Conservation (phyloP, 2,888 invertebrate species). For the Pristionchus maxplancki region DNA sequence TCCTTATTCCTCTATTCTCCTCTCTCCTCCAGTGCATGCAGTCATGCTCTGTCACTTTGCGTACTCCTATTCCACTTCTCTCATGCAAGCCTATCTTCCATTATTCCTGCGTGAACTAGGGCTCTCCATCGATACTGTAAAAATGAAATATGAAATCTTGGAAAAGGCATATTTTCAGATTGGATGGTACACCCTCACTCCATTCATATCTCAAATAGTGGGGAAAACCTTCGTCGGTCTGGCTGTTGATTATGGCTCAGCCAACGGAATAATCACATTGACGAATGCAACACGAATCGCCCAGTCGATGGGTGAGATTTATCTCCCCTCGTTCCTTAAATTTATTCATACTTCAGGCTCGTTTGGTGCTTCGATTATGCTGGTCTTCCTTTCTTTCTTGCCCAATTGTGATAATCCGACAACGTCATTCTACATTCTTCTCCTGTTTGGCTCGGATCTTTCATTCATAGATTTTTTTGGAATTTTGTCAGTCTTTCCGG, state of each 20-base stretch:
- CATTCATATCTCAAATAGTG: constrained; percentile 32
- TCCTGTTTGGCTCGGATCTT: not conserved
- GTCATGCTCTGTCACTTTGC: constrained; percentile 34
- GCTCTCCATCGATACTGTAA: constrained; percentile 14
- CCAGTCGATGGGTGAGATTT: constrained; percentile 1
- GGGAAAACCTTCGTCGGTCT: not conserved
- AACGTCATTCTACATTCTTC: not conserved
- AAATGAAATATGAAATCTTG: not conserved
- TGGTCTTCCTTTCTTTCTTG: not conserved
- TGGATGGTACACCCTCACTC: constrained; percentile 34
- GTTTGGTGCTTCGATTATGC: not conserved
- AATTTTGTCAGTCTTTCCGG: not conserved
- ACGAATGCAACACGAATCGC: constrained; percentile 17
- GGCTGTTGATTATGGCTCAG: not conserved
- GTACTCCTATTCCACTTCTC: constrained; percentile 36
- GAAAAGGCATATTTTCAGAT: constrained; percentile 31
- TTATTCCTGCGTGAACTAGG: constrained; percentile 24
- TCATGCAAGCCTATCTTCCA: constrained; percentile 40
- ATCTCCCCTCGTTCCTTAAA: not conserved
- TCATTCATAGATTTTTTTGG: no score
- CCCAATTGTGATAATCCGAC: constrained; percentile 44
- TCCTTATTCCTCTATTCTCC: not conserved
- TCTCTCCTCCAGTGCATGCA: constrained; percentile 2
- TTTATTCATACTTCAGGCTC: not conserved
- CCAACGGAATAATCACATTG: not conserved